Percentiles rank a stretch among this genome's conserved stretches.
Conservation (phyloP, 2,113 vertebrate genomes). For the Hiodon tergisus region DNA sequence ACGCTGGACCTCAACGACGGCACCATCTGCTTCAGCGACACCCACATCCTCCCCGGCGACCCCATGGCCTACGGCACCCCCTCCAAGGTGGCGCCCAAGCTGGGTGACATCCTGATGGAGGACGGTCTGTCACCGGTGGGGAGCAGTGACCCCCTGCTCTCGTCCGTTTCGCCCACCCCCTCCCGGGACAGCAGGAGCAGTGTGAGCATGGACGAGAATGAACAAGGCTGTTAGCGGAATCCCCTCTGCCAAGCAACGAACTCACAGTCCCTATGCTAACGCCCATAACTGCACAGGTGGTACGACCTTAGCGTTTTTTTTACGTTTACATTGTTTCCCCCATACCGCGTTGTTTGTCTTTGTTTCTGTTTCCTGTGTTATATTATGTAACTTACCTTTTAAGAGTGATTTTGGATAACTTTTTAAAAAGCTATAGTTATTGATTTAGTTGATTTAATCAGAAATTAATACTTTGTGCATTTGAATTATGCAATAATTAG, state of each 20-base stretch:
- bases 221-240: slow-evolving; percentile 79
- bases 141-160: slow-evolving; percentile 78
- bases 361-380: no score
- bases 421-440: slow-evolving; percentile 26
- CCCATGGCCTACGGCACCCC: slow-evolving; percentile 63
- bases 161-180: slow-evolving; percentile 79
- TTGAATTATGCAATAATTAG: slow-evolving; percentile 29
- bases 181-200: slow-evolving; percentile 92
- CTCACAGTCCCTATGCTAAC: slow-evolving; percentile 36
- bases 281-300: slow-evolving; percentile 54
- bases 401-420: slow-evolving; percentile 41
- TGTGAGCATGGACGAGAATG: slow-evolving; percentile 88
- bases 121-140: slow-evolving; percentile 80
- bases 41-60: slow-evolving; percentile 52
- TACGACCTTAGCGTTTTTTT: not conserved
- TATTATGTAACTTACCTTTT: no score
- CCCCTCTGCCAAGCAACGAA: slow-evolving; percentile 23
- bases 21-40: slow-evolving; percentile 72
- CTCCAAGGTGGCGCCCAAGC: slow-evolving; percentile 75
- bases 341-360: no score
- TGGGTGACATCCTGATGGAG: slow-evolving; percentile 92
- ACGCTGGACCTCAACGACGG: slow-evolving; percentile 78
- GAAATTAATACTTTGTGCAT: slow-evolving; percentile 50
- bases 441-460: slow-evolving; percentile 48
- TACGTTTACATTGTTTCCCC: no score